phyloP scores from a whole-genome alignment of 2,113 vertebrate species.

The Ranitomeya imitator region DNA sequence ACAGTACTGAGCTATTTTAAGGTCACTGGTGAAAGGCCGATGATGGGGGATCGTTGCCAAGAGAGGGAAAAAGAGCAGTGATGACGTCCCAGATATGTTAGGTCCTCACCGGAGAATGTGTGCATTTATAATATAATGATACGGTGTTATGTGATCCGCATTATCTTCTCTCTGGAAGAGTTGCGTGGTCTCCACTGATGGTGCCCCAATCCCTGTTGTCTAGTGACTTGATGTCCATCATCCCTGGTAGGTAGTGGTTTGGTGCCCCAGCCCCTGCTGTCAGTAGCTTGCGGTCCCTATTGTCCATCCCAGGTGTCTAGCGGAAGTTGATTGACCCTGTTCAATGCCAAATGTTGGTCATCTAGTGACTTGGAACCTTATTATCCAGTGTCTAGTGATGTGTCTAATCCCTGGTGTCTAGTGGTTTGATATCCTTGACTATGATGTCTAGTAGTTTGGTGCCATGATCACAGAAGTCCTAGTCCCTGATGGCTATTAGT shows the following conservation, averaged over 20 bases:
- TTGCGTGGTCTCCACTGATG: not conserved
- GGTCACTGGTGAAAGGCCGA: slow-evolving; percentile 3
- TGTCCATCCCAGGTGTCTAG: not conserved
- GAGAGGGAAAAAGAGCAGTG: not conserved
- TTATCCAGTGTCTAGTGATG: too few relatives aligned
- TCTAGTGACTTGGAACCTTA: too few relatives aligned
- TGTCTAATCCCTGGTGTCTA: too few relatives aligned
- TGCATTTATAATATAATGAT: not conserved
- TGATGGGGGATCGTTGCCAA: not conserved
- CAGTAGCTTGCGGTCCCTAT: not conserved
- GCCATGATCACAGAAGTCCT: too few relatives aligned
- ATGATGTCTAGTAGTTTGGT: too few relatives aligned
- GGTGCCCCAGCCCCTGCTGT: not conserved
- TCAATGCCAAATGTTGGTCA: too few relatives aligned
- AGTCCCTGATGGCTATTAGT: too few relatives aligned
- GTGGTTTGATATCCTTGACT: too few relatives aligned
- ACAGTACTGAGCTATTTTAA: not conserved
- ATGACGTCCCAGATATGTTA: slow-evolving; percentile 1
- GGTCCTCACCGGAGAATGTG: not conserved
- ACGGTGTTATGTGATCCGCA: too few relatives aligned
- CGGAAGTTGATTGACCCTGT: not conserved
- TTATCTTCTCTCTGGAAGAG: not conserved
- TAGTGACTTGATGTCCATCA: not conserved
- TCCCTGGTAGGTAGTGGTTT: not conserved
- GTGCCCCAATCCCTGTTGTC: not conserved